phyloP scores from a whole-genome alignment of 2,113 vertebrate genomes.

The Calidris pugnax region DNA sequence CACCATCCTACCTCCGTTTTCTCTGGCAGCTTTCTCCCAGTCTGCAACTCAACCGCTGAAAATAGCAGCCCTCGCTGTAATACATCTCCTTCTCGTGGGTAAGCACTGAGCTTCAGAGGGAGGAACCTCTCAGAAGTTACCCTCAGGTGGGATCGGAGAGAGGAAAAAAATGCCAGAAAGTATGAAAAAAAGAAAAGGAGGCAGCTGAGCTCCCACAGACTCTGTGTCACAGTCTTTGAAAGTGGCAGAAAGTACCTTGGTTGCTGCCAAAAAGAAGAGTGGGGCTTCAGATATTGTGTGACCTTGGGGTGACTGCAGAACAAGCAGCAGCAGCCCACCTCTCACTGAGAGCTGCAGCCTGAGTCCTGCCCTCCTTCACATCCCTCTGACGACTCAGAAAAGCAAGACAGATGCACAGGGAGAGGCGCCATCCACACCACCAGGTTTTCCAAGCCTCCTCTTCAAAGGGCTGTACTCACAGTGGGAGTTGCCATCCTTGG shows the following conservation, averaged over 20 bases:
- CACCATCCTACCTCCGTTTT: neutral
- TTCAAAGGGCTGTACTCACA: neutral
- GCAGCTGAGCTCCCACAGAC: neutral
- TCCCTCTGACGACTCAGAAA: neutral
- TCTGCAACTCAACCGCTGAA: neutral
- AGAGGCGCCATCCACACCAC: neutral
- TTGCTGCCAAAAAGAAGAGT: neutral
- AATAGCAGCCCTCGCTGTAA: neutral
- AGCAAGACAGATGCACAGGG: neutral
- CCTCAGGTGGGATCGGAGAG: neutral
- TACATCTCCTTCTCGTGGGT: neutral
- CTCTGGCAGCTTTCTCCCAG: neutral
- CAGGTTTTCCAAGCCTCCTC: neutral
- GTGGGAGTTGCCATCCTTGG: neutral
- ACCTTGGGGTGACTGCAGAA: neutral
- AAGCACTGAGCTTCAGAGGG: neutral
- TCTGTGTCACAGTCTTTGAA: neutral
- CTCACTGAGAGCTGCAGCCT: neutral
- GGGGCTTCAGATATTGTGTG: neutral
- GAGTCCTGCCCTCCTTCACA: neutral
- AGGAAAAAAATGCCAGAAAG: neutral
- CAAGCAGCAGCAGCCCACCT: neutral
- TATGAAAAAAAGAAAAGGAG: neutral
- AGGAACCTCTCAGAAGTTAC: neutral
- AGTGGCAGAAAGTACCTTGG: neutral